A percentile compares a stretch with the other conserved stretches of the same genome.
Evolutionary conservation across 1,140 invertebrate genomes (phyloP).

Genomic region (Scaptomyza pallida): DNA sequence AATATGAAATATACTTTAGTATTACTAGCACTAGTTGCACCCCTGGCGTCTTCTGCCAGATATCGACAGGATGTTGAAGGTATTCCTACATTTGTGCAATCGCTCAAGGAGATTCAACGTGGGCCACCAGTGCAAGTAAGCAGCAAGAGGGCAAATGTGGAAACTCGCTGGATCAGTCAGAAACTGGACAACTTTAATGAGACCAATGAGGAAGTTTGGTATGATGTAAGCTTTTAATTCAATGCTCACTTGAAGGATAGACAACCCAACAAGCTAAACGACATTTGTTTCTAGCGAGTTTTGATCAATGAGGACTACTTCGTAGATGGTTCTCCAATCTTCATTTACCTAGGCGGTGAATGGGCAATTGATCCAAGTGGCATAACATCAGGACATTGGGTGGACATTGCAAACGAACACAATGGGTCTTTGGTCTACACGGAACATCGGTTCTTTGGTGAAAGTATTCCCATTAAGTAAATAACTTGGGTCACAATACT

Average conservation of each 20-base stretch:
- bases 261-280: too few relatives aligned
- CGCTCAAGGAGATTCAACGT: constrained; percentile 46
- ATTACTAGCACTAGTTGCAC: constrained; percentile 33
- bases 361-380: constrained; percentile 86
- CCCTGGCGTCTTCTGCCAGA: constrained; percentile 37
- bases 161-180: constrained; percentile 65
- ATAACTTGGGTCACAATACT: constrained; percentile 25
- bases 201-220: constrained; percentile 87
- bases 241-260: too few relatives aligned
- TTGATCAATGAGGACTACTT: constrained; percentile 88
- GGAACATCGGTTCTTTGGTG: constrained; percentile 93
- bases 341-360: constrained; percentile 88
- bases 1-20: constrained; percentile 54
- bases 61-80: not conserved
- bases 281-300: constrained; percentile 58
- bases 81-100: constrained; percentile 43
- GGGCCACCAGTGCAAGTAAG: constrained; percentile 44
- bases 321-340: constrained; percentile 84
- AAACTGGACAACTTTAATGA: constrained; percentile 89
- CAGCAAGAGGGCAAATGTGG: constrained; percentile 33
- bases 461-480: constrained; percentile 89
- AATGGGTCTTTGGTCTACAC: constrained; percentile 88
- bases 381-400: constrained; percentile 86
- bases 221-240: constrained; percentile 84
- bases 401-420: constrained; percentile 86